Evolutionary conservation across 2,113 vertebrate species (phyloP).

Genomic region (Butorides virescens): DNA sequence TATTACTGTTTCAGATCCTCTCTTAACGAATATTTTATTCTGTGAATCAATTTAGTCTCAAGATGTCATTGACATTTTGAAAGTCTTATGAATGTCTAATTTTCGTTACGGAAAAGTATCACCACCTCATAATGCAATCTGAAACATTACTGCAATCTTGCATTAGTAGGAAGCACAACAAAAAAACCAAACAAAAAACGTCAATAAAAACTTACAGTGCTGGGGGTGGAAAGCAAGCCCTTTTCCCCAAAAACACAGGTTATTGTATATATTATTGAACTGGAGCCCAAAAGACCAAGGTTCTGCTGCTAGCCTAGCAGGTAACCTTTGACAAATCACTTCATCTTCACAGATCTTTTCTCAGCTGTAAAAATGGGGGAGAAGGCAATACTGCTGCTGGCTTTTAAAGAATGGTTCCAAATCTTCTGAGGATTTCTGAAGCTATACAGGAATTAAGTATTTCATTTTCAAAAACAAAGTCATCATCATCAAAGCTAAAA

Average conservation of each 20-base stretch:
- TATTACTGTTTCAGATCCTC: background rate
- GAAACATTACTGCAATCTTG: background rate
- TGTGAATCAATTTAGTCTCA: background rate
- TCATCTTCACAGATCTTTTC: background rate
- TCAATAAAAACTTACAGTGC: background rate
- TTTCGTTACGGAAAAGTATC: background rate
- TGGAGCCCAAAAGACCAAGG: background rate
- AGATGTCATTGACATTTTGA: background rate
- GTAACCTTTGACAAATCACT: background rate
- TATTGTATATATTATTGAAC: background rate
- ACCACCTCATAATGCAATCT: background rate
- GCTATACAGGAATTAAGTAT: background rate
- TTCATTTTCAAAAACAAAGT: background rate
- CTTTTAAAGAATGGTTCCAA: background rate
- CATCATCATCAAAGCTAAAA: background rate
- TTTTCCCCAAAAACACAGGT: background rate
- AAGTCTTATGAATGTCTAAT: background rate
- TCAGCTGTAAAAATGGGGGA: background rate
- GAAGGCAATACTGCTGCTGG: background rate
- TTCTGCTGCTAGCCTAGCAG: background rate
- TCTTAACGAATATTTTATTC: background rate
- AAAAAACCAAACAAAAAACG: background rate
- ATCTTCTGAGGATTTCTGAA: background rate
- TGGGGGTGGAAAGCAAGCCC: background rate
- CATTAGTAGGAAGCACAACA: background rate